Evolutionary conservation across 2,113 vertebrate genomes (phyloP).

Genomic region (Megalops atlanticus): DNA sequence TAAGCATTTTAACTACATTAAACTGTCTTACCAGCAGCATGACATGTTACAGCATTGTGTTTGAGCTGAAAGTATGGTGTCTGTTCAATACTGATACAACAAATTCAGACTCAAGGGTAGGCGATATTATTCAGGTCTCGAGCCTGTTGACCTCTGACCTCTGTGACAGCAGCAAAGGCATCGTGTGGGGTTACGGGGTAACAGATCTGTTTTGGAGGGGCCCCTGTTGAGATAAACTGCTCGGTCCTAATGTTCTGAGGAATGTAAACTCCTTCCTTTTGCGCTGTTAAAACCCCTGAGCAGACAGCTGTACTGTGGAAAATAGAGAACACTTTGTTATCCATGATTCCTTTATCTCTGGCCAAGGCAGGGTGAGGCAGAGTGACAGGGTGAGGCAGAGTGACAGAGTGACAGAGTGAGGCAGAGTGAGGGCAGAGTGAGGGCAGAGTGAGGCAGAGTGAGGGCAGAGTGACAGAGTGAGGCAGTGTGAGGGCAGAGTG

Average conservation of each 20-base stretch:
- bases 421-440: too few relatives aligned
- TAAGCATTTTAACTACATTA: too few relatives aligned
- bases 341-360: too few relatives aligned
- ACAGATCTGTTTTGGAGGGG: slow-evolving; percentile 15
- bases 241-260: not conserved
- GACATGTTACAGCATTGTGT: too few relatives aligned
- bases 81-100: not conserved
- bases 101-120: not conserved
- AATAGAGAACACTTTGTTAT: too few relatives aligned
- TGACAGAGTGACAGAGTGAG: too few relatives aligned
- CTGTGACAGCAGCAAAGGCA: not conserved
- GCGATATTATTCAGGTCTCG: not conserved
- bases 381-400: too few relatives aligned
- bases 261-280: slow-evolving; percentile 7
- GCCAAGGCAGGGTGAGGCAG: too few relatives aligned
- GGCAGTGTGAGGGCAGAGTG: too few relatives aligned
- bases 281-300: not conserved
- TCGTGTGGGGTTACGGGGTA: not conserved
- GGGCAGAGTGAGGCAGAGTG: too few relatives aligned
- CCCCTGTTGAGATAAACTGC: not conserved
- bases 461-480: too few relatives aligned
- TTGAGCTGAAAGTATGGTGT: not conserved
- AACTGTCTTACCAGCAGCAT: too few relatives aligned
- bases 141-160: not conserved
- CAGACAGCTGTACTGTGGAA: not conserved